Percentiles rank a stretch among this genome's conserved stretches.
Conservation (phyloP, 2,888 invertebrate genomes). For the Apamea epomidion region DNA sequence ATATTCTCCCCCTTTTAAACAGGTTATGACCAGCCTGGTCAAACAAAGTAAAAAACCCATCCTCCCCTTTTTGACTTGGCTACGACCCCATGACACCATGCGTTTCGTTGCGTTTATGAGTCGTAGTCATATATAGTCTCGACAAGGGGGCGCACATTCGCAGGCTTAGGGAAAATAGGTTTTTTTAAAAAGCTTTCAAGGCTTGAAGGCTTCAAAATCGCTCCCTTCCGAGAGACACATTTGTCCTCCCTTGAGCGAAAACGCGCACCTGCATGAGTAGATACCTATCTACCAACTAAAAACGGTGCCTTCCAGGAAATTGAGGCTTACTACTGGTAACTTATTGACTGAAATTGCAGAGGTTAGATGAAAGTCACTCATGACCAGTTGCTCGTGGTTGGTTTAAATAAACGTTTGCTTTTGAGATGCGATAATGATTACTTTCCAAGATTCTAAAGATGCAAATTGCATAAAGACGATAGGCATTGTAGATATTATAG, state of each 20-base stretch:
- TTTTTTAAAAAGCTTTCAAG: background rate
- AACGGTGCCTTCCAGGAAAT: background rate
- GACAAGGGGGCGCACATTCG: background rate
- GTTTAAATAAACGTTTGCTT: background rate
- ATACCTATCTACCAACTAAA: background rate
- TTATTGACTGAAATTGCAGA: background rate
- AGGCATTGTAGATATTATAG: background rate
- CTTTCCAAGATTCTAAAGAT: background rate
- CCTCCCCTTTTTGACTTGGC: no score
- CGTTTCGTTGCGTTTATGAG: background rate
- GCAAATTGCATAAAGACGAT: background rate
- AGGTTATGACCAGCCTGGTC: no score
- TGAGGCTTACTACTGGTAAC: background rate
- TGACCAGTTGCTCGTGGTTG: background rate
- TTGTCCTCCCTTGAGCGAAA: no score
- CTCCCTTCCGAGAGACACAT: no score
- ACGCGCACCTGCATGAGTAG: background rate
- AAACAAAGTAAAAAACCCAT: no score
- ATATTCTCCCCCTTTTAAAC: no score
- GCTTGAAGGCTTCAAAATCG: no score
- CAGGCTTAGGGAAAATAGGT: background rate
- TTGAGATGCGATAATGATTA: background rate
- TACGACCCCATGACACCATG: no score
- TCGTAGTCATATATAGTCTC: background rate
- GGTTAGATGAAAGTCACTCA: background rate